These are phyloP conservation scores for Tipula lateralis DNA, from an alignment of 2,888 invertebrate species.

Conservation along the genomic window DNA sequence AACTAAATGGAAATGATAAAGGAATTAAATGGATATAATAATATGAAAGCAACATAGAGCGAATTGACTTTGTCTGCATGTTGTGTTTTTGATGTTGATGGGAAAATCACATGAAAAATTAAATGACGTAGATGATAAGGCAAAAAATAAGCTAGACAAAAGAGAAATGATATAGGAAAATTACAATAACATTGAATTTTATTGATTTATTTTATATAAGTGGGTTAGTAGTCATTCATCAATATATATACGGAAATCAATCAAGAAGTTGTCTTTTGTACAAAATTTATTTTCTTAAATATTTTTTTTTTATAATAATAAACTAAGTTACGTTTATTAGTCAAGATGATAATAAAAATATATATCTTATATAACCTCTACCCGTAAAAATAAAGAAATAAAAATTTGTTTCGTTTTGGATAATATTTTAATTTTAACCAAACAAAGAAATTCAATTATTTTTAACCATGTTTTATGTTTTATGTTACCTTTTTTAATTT, in stretches of 20 bases:
- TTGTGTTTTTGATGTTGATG: not conserved
- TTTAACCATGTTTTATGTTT: not conserved
- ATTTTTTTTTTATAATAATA: not conserved
- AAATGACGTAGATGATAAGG: not conserved
- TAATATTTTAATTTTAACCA: constrained; percentile 1
- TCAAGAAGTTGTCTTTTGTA: not conserved
- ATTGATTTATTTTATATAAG: not conserved
- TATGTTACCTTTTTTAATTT: not conserved
- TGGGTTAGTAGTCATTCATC: not conserved
- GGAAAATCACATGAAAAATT: constrained; percentile 1
- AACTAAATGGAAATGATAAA: not conserved
- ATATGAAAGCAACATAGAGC: not conserved
- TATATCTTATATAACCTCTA: not conserved
- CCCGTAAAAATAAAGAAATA: not conserved
- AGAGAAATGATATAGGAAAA: not conserved
- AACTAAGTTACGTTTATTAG: not conserved
- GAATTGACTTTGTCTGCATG: not conserved
- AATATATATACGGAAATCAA: not conserved
- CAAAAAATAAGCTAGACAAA: not conserved
- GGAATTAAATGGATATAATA: not conserved
- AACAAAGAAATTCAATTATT: not conserved
- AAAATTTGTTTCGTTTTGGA: not conserved
- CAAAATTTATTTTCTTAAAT: not conserved
- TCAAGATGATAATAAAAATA: not conserved
- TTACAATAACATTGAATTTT: constrained; percentile 3